A percentile compares a stretch with the other conserved stretches of the same genome.
Conservation (phyloP, 2,113 vertebrate species). For the Diadophis punctatus region DNA sequence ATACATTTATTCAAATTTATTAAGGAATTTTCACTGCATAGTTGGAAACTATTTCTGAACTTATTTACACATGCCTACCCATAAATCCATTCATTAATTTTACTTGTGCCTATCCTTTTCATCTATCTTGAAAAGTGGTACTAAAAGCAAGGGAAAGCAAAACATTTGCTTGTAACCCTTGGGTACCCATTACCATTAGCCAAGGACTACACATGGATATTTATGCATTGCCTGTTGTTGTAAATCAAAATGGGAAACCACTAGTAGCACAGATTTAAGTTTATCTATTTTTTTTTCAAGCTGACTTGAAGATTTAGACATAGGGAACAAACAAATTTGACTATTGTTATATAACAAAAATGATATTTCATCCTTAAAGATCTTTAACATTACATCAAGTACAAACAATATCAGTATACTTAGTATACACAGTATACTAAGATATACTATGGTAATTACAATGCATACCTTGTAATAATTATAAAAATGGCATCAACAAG, state of each 20-base stretch:
- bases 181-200: neutral
- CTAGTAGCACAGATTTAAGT: neutral
- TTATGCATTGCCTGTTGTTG: neutral
- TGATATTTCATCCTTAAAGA: neutral
- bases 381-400: neutral
- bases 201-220: neutral
- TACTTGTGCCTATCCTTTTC: neutral
- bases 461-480: neutral
- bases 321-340: neutral
- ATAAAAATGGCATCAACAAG: neutral
- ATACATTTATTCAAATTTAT: neutral
- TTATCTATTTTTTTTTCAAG: neutral
- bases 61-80: neutral
- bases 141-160: neutral
- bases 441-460: neutral
- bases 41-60: neutral
- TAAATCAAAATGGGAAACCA: neutral
- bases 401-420: neutral
- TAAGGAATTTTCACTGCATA: neutral
- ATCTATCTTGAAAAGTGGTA: neutral
- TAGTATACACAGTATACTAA: neutral
- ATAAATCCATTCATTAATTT: neutral
- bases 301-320: neutral
- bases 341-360: too few species aligned
- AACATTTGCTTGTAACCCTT: neutral